Evolutionary conservation across 1,140 invertebrate species (phyloP).

Genomic region (Aplysia californica): DNA sequence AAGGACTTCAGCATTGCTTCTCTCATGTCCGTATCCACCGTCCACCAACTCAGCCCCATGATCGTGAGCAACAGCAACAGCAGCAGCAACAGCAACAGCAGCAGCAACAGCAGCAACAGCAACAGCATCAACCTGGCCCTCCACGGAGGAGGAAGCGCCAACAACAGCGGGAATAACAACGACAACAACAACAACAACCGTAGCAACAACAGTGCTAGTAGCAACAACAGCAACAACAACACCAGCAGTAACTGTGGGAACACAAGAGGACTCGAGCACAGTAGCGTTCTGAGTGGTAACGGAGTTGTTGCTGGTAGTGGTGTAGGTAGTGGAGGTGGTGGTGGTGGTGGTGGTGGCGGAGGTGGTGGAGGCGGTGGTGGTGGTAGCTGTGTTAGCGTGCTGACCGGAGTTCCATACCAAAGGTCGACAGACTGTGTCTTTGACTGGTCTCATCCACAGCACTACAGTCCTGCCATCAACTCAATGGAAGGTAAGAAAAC

Average conservation of each 20-base stretch:
- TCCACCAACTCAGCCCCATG: slow-evolving; percentile 36
- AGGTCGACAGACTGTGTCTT: slow-evolving; percentile 53
- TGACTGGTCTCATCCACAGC: slow-evolving; percentile 47
- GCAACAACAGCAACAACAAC: not conserved
- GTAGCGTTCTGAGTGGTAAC: too few species aligned
- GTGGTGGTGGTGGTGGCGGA: slow-evolving; percentile 34
- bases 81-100: not conserved
- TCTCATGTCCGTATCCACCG: slow-evolving; percentile 47
- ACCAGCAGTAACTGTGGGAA: too few species aligned
- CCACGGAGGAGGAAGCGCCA: not conserved
- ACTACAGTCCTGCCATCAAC: slow-evolving; percentile 41
- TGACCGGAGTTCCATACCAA: slow-evolving; percentile 39
- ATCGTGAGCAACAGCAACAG: not conserved
- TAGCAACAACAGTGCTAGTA: not conserved
- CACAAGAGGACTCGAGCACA: too few species aligned
- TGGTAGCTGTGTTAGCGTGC: too few species aligned
- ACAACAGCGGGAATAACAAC: not conserved
- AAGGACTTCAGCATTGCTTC: slow-evolving; percentile 59
- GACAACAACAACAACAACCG: not conserved
- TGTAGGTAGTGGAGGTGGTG: not conserved
- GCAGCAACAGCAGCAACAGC: not conserved
- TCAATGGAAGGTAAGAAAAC: slow-evolving; percentile 54
- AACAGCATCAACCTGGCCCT: not conserved
- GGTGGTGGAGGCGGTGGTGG: too few species aligned
- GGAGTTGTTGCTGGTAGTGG: not conserved